Conservation (phyloP, 2,797 vertebrate genomes). For the Diglossa cyanea region DNA sequence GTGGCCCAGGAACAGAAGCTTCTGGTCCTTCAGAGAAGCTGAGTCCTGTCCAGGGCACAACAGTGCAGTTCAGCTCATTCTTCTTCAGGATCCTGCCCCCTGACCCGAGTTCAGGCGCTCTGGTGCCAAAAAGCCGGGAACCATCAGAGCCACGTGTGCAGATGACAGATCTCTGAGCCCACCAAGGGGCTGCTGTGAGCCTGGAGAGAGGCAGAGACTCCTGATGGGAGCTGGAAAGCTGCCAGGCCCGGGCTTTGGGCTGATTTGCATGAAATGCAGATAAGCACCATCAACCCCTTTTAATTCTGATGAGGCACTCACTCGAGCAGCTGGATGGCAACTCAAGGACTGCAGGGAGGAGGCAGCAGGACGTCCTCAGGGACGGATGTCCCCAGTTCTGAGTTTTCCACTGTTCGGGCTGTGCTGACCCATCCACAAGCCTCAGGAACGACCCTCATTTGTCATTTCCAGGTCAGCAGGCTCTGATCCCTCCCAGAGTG, state of each 20-base stretch:
- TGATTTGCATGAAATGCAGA: slow-evolving; percentile 1
- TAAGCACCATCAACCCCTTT: background rate
- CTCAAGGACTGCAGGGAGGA: background rate
- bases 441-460: background rate
- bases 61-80: background rate
- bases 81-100: background rate
- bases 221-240: background rate
- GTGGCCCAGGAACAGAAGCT: background rate
- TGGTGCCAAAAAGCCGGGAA: background rate
- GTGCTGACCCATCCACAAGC: background rate
- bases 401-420: background rate
- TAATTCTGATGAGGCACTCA: background rate
- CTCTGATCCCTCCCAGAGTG: no score
- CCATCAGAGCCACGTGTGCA: background rate
- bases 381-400: background rate
- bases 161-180: background rate
- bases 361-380: background rate
- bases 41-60: background rate
- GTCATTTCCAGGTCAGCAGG: background rate
- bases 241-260: background rate
- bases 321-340: background rate
- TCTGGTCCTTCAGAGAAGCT: background rate
- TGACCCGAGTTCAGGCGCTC: background rate
- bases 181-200: background rate
- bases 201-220: background rate